Evolutionary conservation across 1,140 invertebrate species (phyloP), one percentile per base, ranked within the genome.

Genomic region (Temnothorax nylanderi): DNA sequence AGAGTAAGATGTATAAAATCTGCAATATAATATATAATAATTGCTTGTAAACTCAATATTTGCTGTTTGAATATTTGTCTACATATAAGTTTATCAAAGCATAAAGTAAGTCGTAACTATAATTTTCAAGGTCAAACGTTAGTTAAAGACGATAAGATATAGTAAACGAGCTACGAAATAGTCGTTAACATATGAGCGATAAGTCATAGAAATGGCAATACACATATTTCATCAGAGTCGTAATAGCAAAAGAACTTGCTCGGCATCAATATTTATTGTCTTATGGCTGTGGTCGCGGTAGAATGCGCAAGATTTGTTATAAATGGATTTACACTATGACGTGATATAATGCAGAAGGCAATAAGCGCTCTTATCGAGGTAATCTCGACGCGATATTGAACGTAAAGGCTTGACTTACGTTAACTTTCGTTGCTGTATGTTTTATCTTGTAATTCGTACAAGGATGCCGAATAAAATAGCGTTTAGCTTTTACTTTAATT

Each of bases 371-470:
- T 80, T 80, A 67, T 49, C 32, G n/a, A 49, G 51, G 21, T 82
- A 82, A 58, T 58, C 51, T 72, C 11, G 37, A 34, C 10, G n/a
- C 54, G 26, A 41, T 82, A 82, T 82, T 72, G 26, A 82, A 41
- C 56, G 80, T 82, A 74, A 72, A 82, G 51, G 26, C 18, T 26
- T 4, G 60, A 60, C 11, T 56, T 47, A 7, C 3, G 18, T 44
- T 44, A 82, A n/a, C 54, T 58, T 62, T 54, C 8, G 11, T 37
- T 37, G 8, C 0, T 82, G 7, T 60, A 51, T 18, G 16, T 37
- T 60, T 74, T 49, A 82, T 41, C 7, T 82, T 34, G n/a, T 34
- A 13, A 1, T 51, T 82, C 7, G 10, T 16, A 18, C 6, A 82
- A 71, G 10, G 8, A 71, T 71, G 10, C 4, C 1, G 16, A 56